Base-by-base conservation (phyloP, 2,113 vertebrate genomes). In the Nibea albiflora region DNA sequence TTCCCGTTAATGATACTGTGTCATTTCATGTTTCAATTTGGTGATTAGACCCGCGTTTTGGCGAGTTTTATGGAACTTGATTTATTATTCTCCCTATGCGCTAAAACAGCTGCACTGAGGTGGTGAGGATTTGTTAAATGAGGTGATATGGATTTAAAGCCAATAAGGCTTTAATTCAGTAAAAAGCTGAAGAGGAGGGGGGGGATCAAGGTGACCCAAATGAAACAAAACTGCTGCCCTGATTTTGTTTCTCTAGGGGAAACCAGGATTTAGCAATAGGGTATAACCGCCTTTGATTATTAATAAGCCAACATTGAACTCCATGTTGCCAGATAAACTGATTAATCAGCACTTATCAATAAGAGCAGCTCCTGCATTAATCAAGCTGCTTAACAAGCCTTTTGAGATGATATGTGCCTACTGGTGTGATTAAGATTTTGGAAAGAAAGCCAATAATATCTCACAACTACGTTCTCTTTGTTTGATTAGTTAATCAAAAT, bases 31-130 rank as follows among this genome's bases (percentile, higher is more conserved):
- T 80, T 89, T 90, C 92, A 93, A 90, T 93, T 84, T 90, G 85
- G 90, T 91, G 86, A 95, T 93, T 93, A 93, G 88, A 71, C 50
- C 86, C 60, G 65, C 85, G 85, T 91, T 90, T 89, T 74, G 78
- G 70, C 50, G 19, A 77, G 20, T 89, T 89, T 90, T 87, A 90
- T 88, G 73, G 56, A 78, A 81, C 35, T 69, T 90, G 92, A 94
- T 94, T 93, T 92, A 93, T 80, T 54, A 65, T 39, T 31, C 56
- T 19, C 52, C 61, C 39, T 5, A 10, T 54, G 83, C 54, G 72
- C 66, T 80, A 8, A 79, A 85, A 82, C 85, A 87, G 75, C 86
- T 85, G 87, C 78, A 72, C 17, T 8, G 53, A 53, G 81, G 70
- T 53, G 58, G 26, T 6, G 81, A 67, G 31, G 58, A 60, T 84